phyloP scores from a whole-genome alignment of 2,888 invertebrate genomes.

The Schizaphis graminum region DNA sequence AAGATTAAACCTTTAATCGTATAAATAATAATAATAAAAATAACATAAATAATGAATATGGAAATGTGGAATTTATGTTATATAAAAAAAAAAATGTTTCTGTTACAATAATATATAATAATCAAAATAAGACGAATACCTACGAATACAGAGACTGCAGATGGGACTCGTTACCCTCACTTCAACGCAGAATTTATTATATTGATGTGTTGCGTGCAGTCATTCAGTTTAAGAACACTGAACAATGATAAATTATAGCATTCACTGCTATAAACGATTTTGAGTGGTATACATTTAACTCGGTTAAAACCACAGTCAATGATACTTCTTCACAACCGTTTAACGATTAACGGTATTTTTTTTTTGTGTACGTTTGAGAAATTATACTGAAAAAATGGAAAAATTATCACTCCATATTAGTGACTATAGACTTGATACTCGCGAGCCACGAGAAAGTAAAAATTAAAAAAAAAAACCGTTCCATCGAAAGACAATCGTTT shows the following conservation, averaged over 20 bases:
- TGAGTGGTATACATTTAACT: not conserved
- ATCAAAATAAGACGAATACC: not conserved
- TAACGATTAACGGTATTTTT: not conserved
- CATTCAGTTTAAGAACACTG: not conserved
- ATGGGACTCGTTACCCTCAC: not conserved
- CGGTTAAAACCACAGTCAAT: not conserved
- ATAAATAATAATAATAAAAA: not conserved
- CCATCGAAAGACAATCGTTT: not conserved
- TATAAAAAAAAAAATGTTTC: not conserved
- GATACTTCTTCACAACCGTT: not conserved
- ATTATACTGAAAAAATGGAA: not conserved
- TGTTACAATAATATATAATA: not conserved
- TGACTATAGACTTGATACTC: not conserved
- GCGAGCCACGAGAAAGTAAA: not conserved
- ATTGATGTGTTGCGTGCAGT: not conserved
- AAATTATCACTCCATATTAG: not conserved
- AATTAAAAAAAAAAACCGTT: not conserved
- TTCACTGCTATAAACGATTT: not conserved
- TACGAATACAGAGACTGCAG: not conserved
- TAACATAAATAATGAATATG: not conserved
- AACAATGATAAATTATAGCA: not conserved
- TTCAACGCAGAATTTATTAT: not conserved
- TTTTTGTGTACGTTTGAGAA: not conserved
- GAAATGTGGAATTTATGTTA: not conserved
- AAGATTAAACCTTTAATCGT: not conserved